Base-by-base conservation (phyloP, 1,140 invertebrate genomes). In the Aphelinus atriplicis region DNA sequence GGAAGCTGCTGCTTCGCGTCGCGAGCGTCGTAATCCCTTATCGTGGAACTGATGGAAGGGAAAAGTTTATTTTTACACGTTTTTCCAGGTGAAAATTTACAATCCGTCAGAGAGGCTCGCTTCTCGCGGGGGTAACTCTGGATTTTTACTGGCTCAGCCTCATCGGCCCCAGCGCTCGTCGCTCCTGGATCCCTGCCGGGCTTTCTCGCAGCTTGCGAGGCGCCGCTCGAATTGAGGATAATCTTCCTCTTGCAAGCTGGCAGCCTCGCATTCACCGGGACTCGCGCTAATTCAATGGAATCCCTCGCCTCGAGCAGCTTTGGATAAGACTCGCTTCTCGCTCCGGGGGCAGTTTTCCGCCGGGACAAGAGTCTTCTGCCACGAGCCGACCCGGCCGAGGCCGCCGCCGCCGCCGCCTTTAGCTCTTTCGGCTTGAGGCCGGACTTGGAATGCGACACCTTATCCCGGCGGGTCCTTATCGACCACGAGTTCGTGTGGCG, bases 21-120 rank as follows among this genome's bases (percentile, higher is more conserved):
- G 45, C 58, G 53, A 2, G 63, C 63, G 70, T 81, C 81, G 5
- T 79, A 79, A 73, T 80, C 82, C 60, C 78, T 82, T 57, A 77
- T 81, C 62, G 65, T 70, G 26, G 26, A 26, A 26, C 81, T 79
- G 79, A 82, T 84, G 78, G 58, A 76, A 72, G 75, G 51, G 83
- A 79, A 73, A 70, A 57, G 71, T 67, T 58, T 66, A 65, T 43
- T 80, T 66, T 80, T 81, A 77, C 73, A 79, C 4, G n/a, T 42
- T 7, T 7, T 10, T 6, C 45, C 60, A 7, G 9, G 63, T 10
- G 67, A 65, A 45, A 67, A 58, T 51, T 9, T 63, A 26, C 71
- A n/a, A 42, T 5, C 26, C 10, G 55, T 2, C 7, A 42, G 53
- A n/a, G 55, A 67, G 55, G 53, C 26, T n/a, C 66, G 9, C 56